Evolutionary conservation across 1,140 invertebrate species (phyloP), one percentile per base, ranked within the genome.

Genomic region (Oncopeltus fasciatus): DNA sequence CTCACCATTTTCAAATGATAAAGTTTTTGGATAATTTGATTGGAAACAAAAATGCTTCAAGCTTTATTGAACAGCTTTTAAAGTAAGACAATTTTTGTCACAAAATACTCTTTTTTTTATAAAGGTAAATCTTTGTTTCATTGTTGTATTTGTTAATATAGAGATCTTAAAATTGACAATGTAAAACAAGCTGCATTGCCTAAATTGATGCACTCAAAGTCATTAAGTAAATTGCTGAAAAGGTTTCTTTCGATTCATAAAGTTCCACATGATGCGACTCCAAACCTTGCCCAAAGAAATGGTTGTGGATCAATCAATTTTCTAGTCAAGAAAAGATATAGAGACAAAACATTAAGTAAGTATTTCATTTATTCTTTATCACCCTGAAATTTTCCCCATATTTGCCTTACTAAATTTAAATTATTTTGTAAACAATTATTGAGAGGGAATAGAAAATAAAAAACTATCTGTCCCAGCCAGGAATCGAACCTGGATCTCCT

Each of bases 301-400:
- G 81, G 78, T 26, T 77, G 77, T 70, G 81, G 83, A 62, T 80
- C 81, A 29, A 67, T 86, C n/a, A 77, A 79, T 44, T 86, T 83
- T 70, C 72, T 86, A 29, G 73, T 86, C 27, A 51, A 59, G 28
- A 46, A 59, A 28, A 59, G 62, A 57, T 65, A 65, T 51, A 38
- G 21, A 47, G 65, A 64, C 8, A 24, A 12, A 16, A 57, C 21
- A 24, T 61, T 64, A 47, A 60, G 61, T 62, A 51, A 31, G 33
- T 14, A 49, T 57, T 57, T 57, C 21, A 4, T 11, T 49, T 24
- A n/a, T n/a, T n/a, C n/a, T n/a, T n/a, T n/a, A n/a, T n/a, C n/a
- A n/a, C n/a, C n/a, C n/a, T n/a, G n/a, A n/a, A n/a, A n/a, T n/a
- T n/a, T n/a, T n/a, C n/a, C n/a, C n/a, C n/a, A n/a, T n/a, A n/a